Evolutionary conservation across 2,797 vertebrate genomes (phyloP).

Genomic region (Sardinella longiceps): DNA sequence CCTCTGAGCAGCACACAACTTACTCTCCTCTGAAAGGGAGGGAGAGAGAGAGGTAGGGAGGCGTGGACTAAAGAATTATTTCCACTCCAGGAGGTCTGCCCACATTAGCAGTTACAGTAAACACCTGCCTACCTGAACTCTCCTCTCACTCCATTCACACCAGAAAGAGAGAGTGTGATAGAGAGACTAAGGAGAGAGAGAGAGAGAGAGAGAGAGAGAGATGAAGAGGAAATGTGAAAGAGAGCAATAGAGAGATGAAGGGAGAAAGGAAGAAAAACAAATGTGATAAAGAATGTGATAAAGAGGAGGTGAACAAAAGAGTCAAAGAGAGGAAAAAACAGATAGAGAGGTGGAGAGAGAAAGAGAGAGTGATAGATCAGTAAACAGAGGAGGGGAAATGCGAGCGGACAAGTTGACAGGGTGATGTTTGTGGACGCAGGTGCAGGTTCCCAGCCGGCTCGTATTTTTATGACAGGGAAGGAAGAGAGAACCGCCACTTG

Average conservation of each 20-base stretch:
- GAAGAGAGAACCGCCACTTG: background rate
- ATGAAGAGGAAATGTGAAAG: background rate
- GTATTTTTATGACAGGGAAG: background rate
- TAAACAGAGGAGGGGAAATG: background rate
- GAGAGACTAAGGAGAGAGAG: background rate
- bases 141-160: background rate
- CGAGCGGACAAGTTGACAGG: background rate
- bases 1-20: background rate
- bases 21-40: background rate
- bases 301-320: background rate
- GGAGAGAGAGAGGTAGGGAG: background rate
- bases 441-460: background rate
- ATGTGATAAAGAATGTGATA: background rate
- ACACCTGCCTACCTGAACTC: no score
- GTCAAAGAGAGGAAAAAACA: background rate
- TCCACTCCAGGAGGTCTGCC: no score
- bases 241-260: background rate
- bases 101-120: no score
- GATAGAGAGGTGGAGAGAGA: background rate
- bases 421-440: conserved; percentile 3
- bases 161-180: background rate
- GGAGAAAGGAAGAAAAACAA: no score
- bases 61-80: background rate
- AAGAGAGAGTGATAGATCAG: background rate
- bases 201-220: background rate